A percentile compares a stretch with the other conserved stretches of the same genome.
These are phyloP conservation scores for Drosophila guanche DNA, from an alignment of 1,140 invertebrate genomes.

Conservation along the genomic window DNA sequence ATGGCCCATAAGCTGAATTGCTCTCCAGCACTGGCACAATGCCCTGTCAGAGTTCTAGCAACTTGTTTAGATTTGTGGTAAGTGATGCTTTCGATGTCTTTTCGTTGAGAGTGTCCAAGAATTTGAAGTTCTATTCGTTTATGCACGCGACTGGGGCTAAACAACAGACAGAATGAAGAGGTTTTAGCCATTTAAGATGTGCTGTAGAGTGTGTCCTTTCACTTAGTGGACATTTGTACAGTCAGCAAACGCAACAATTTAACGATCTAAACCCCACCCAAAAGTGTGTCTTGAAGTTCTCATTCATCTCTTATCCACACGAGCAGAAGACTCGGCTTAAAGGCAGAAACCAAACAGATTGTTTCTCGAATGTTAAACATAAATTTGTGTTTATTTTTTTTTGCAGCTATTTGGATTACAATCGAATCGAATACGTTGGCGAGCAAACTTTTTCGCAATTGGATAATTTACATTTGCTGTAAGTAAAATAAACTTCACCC, in stretches of 20 bases:
- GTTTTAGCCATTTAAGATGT: no score
- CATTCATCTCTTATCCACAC: constrained; percentile 26
- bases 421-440: constrained; percentile 83
- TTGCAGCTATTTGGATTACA: constrained; percentile 84
- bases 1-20: constrained; percentile 15
- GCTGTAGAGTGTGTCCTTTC: no score
- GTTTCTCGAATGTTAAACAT: constrained; percentile 30
- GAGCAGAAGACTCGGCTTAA: constrained; percentile 8
- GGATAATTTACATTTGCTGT: constrained; percentile 84
- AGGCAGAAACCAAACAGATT: constrained; percentile 10
- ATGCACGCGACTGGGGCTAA: no score
- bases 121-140: background rate
- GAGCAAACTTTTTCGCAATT: constrained; percentile 83
- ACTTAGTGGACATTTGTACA: no score
- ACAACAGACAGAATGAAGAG: no score
- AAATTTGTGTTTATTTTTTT: constrained; percentile 46
- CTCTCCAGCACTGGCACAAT: constrained; percentile 17
- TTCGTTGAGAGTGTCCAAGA: background rate
- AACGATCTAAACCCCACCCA: no score
- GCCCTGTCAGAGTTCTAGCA: constrained; percentile 15
- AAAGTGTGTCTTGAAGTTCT: background rate
- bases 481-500: constrained; percentile 65
- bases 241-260: no score
- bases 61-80: constrained; percentile 14
- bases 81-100: constrained; percentile 11